phyloP scores from a whole-genome alignment of 2,797 vertebrate species.

The Toxotes lorentzi region DNA sequence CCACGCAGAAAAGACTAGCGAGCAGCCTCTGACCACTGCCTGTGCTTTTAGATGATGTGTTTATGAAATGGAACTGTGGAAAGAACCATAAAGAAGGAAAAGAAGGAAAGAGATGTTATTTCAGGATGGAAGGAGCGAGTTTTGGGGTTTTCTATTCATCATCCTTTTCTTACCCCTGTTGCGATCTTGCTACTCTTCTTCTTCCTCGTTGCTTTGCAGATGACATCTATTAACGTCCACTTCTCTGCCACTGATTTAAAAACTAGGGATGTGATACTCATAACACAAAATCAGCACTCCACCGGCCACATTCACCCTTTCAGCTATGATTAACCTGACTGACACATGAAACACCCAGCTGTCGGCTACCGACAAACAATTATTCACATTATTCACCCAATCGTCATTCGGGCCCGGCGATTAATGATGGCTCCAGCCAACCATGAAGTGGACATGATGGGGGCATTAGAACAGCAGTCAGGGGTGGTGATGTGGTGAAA shows the following conservation, averaged over 20 bases:
- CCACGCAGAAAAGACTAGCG: conserved; percentile 36
- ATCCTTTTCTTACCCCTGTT: neutral
- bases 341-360: conserved; percentile 54
- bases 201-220: neutral
- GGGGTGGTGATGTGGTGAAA: conserved; percentile 57
- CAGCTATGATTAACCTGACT: conserved; percentile 44
- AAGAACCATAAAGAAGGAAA: conserved; percentile 25
- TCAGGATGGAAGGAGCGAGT: neutral
- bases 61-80: conserved; percentile 39
- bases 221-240: neutral
- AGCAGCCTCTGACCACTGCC: conserved; percentile 37
- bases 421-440: conserved; percentile 78
- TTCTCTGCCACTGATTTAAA: conserved; percentile 11
- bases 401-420: conserved; percentile 57
- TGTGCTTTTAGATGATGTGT: conserved; percentile 41
- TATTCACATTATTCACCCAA: conserved; percentile 76
- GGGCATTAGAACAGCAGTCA: conserved; percentile 67
- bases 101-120: conserved; percentile 34
- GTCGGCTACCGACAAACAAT: conserved; percentile 68
- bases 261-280: neutral
- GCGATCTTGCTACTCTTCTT: neutral
- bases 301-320: conserved; percentile 1
- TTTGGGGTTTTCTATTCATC: conserved; percentile 13
- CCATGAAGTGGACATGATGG: conserved; percentile 80
- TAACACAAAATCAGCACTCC: conserved; percentile 1